Evolutionary conservation across 2,113 vertebrate genomes (phyloP).

Genomic region (Neolamprologus kungweensis): DNA sequence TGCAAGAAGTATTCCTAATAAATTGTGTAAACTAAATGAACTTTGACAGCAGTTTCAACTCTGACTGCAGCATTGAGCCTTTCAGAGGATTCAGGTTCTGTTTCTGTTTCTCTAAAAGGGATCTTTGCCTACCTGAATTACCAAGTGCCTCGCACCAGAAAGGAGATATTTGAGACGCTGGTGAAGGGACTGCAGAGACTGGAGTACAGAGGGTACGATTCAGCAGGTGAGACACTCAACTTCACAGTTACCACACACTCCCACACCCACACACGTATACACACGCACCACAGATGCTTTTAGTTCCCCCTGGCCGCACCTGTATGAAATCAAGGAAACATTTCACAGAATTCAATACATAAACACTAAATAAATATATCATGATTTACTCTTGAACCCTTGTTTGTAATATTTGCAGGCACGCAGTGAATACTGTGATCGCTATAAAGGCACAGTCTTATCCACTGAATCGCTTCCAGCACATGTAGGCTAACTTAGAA

Average conservation of each 20-base stretch:
- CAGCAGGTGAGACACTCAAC: constrained; percentile 78
- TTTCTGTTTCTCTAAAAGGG: constrained; percentile 65
- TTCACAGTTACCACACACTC: not conserved
- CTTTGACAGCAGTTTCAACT: not conserved
- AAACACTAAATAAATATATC: not conserved
- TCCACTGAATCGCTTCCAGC: fast-evolving
- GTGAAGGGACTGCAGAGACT: constrained; percentile 91
- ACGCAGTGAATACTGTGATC: not conserved
- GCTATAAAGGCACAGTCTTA: not conserved
- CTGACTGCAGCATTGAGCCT: not conserved
- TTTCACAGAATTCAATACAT: not conserved
- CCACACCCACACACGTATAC: not conserved
- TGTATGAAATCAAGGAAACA: not conserved
- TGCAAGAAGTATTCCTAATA: not conserved
- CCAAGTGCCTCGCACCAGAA: constrained; percentile 85
- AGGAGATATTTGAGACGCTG: constrained; percentile 88
- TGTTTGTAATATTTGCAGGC: not conserved
- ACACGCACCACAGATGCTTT: not conserved
- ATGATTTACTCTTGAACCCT: not conserved
- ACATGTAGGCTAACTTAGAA: not conserved
- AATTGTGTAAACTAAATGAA: not conserved
- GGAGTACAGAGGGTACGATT: constrained; percentile 97
- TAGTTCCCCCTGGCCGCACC: not conserved
- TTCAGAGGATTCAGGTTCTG: not conserved
- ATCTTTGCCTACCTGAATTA: constrained; percentile 98